Conservation (phyloP, 1,140 invertebrate genomes). For the Paraescarpia echinospica region DNA sequence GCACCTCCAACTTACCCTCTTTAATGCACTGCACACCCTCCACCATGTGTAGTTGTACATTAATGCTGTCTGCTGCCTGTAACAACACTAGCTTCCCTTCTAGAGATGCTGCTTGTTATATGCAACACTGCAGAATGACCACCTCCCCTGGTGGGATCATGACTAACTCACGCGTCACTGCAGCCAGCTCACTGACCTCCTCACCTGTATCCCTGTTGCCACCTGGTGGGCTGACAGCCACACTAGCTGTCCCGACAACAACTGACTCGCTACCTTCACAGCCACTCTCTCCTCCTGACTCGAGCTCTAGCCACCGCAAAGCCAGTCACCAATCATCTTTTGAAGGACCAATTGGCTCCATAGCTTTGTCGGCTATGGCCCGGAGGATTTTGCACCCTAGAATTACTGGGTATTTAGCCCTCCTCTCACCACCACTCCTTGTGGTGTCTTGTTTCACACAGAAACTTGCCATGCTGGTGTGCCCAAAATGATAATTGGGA, state of each 20-base stretch:
- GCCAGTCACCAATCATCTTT: neutral
- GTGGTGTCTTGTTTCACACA: neutral
- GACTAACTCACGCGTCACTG: neutral
- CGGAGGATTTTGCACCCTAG: neutral
- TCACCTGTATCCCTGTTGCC: neutral
- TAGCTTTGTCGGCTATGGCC: neutral
- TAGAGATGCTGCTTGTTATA: too few species aligned
- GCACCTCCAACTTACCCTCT: too few species aligned
- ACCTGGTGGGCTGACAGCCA: neutral
- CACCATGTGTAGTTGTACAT: too few species aligned
- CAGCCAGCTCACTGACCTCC: neutral
- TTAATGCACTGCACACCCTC: too few species aligned
- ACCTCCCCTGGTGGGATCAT: neutral
- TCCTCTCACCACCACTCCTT: too few species aligned
- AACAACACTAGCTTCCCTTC: too few species aligned
- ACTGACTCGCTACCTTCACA: neutral
- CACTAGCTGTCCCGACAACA: neutral
- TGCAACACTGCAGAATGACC: too few species aligned
- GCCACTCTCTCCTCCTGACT: neutral
- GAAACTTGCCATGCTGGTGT: neutral
- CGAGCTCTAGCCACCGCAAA: neutral
- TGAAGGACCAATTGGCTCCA: neutral
- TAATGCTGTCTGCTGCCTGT: too few species aligned
- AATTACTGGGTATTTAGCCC: neutral
- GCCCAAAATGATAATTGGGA: neutral